phyloP scores from a whole-genome alignment of 2,797 vertebrate species.

The Hylomyscus alleni region DNA sequence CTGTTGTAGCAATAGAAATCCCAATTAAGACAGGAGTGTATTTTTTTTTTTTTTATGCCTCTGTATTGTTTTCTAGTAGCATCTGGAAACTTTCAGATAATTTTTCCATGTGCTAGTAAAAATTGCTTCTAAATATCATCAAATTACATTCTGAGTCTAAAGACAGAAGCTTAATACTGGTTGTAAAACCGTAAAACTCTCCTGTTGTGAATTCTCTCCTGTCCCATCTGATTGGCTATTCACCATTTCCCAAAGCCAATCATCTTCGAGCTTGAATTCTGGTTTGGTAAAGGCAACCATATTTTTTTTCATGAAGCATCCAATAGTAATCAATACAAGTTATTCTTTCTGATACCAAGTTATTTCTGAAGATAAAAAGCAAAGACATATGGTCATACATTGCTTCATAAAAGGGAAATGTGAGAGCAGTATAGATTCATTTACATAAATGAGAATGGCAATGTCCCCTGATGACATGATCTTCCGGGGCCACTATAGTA shows the following conservation, averaged over 20 bases:
- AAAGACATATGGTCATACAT: neutral
- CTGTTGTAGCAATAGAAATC: neutral
- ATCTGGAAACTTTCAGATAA: constrained; percentile 44
- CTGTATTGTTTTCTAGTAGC: constrained; percentile 42
- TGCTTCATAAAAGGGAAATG: neutral
- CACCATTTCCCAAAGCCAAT: neutral
- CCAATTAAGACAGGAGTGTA: neutral
- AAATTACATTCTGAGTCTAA: constrained; percentile 44
- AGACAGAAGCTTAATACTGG: constrained; percentile 55
- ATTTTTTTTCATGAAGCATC: constrained; percentile 19
- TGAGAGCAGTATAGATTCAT: neutral
- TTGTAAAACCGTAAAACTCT: constrained; percentile 25
- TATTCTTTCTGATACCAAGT: constrained; percentile 60
- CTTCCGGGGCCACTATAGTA: neutral
- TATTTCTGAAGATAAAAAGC: constrained; percentile 23
- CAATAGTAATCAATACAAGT: neutral
- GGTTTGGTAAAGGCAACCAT: neutral
- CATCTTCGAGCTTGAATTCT: neutral
- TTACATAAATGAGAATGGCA: neutral
- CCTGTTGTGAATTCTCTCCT: neutral
- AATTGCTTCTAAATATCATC: constrained; percentile 32
- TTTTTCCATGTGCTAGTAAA: constrained; percentile 50
- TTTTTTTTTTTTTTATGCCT: constrained; percentile 29
- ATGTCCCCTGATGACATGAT: no score
- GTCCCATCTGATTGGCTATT: neutral